phyloP scores from a whole-genome alignment of 2,113 vertebrate species.

The Mustela nigripes region DNA sequence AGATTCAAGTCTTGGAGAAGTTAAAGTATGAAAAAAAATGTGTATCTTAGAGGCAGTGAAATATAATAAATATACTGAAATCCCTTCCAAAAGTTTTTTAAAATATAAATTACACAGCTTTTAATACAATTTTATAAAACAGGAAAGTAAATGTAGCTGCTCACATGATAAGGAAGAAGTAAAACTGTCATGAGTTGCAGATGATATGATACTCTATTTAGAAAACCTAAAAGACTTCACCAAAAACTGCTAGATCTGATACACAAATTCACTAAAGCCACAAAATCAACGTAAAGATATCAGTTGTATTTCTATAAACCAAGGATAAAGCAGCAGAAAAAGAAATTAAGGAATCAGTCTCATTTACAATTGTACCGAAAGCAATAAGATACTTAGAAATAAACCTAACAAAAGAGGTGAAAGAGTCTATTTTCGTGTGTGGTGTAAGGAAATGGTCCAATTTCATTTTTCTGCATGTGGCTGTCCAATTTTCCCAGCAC shows the following conservation, averaged over 20 bases:
- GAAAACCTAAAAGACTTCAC: too few species aligned
- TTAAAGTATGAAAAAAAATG: neutral
- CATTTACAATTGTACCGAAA: neutral
- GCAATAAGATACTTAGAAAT: neutral
- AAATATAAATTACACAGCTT: neutral
- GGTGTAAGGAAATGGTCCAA: too few species aligned
- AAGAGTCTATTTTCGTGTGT: neutral
- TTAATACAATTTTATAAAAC: neutral
- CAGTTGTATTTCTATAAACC: neutral
- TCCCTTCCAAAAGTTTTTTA: neutral
- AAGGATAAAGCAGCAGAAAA: neutral
- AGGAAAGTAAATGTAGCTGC: neutral
- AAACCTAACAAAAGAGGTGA: neutral
- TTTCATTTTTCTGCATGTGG: too few species aligned
- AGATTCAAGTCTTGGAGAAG: neutral
- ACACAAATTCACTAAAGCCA: too few species aligned
- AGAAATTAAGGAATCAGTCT: neutral
- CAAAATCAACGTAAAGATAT: too few species aligned
- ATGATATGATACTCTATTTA: too few species aligned
- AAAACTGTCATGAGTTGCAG: too few species aligned
- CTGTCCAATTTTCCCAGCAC: too few species aligned
- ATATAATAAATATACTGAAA: constrained; percentile 32
- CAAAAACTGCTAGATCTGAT: too few species aligned
- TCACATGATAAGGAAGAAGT: neutral
- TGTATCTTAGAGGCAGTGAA: constrained; percentile 16